Base-by-base conservation (phyloP, 2,888 invertebrate species). In the Selenia dentaria region DNA sequence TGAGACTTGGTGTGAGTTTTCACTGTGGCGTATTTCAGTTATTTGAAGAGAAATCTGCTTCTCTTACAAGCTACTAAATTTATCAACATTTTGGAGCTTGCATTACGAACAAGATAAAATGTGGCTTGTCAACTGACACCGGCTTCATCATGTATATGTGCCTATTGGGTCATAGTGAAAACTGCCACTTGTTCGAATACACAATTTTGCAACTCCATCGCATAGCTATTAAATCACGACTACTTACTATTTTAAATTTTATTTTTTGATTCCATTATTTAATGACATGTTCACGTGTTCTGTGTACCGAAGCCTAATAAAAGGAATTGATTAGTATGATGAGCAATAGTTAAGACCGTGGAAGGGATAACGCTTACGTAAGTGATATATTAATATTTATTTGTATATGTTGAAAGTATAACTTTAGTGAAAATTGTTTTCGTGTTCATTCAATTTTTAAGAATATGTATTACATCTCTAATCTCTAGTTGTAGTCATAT, bases 291-390 rank as follows among this genome's bases (percentile, higher is more conserved):
- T 39, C 8, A 34, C 28, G 12, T 20, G n/a, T 26, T 54, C 37
- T 50, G 42, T 49, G 45, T 46, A 45, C 45, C 48, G 43, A 54
- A 32, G 35, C 49, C 33, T 43, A 33, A 38, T 16, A 27, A 63
- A 66, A 72, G 80, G 80, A 81, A 81, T 81, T 81, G 80, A 81
- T 65, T 79, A 79, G 73, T 36, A 41, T 34, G 36, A 43, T 34
- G 47, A 44, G 12, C 40, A 34, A 51, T 42, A 45, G 40, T 33
- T 49, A 29, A 27, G 26, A 32, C 24, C 25, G 25, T 40, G 28
- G 28, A 40, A 18, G 22, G 34, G 8, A 39, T 8, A 22, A 47
- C 38, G 31, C 33, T 35, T 42, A 26, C 4, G 13, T 37, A 38
- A 27, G 36, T 35, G 20, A 39, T 51, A 28, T 44, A 35, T 22